A percentile compares a stretch with the other conserved stretches of the same genome.
Conservation (phyloP, 2,113 vertebrate genomes). For the Donacobius atricapilla region DNA sequence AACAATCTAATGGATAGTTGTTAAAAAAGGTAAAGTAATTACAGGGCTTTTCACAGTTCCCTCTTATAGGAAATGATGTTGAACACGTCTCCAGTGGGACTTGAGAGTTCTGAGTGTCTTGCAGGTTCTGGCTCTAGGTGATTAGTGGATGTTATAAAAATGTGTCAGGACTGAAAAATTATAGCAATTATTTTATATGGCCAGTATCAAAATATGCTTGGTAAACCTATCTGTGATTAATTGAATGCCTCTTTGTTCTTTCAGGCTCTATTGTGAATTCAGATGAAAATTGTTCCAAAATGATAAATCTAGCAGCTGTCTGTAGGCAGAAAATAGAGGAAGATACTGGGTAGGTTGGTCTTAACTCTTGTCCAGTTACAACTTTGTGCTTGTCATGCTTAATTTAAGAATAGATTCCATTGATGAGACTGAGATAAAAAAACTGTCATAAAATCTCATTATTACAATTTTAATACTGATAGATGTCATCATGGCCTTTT, state of each 20-base stretch:
- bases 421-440: neutral
- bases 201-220: neutral
- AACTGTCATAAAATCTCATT: neutral
- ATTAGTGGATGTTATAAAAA: slow-evolving; percentile 8
- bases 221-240: neutral
- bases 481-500: neutral
- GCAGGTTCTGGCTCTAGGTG: neutral
- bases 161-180: neutral
- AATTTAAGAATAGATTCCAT: neutral
- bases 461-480: neutral
- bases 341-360: slow-evolving; percentile 74
- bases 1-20: neutral
- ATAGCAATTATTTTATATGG: neutral
- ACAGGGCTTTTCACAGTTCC: neutral
- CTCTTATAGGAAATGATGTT: neutral
- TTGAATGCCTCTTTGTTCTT: neutral
- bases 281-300: slow-evolving; percentile 76
- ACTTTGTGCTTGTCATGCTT: neutral
- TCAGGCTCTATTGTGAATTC: slow-evolving; percentile 63
- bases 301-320: slow-evolving; percentile 67
- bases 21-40: slow-evolving; percentile 28
- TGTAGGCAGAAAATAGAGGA: slow-evolving; percentile 78
- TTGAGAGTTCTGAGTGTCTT: neutral
- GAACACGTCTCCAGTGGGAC: neutral
- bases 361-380: neutral